Evolutionary conservation across 2,113 vertebrate genomes (phyloP).

Genomic region (Sinocyclocheilus rhinocerous): DNA sequence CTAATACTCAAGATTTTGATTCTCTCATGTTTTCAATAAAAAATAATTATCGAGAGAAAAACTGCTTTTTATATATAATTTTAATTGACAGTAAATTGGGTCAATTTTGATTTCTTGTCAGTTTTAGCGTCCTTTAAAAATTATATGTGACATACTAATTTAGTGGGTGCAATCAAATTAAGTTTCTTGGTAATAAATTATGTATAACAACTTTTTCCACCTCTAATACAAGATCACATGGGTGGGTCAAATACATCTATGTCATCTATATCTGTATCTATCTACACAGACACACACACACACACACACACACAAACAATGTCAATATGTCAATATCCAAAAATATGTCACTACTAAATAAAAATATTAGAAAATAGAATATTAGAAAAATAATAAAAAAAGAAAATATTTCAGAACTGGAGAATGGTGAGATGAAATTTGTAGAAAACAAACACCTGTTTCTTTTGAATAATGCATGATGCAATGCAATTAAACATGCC

Average conservation of each 20-base stretch:
- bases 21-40: neutral
- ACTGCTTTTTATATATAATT: neutral
- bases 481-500: neutral
- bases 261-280: too few relatives aligned
- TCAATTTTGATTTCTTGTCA: neutral
- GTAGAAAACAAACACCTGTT: neutral
- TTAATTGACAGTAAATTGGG: neutral
- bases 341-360: too few relatives aligned
- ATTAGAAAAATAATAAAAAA: too few relatives aligned
- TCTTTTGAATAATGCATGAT: neutral
- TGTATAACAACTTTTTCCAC: too few relatives aligned
- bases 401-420: neutral
- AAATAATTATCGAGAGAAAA: neutral
- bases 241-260: too few relatives aligned
- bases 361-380: too few relatives aligned
- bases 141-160: neutral
- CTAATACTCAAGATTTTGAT: neutral
- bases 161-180: neutral
- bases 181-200: neutral
- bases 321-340: too few relatives aligned
- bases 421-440: neutral
- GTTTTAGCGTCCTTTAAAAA: neutral
- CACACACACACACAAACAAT: too few relatives aligned
- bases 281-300: too few relatives aligned
- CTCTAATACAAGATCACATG: too few relatives aligned